Evolutionary conservation across 2,113 vertebrate species (phyloP), one percentile per base, ranked within the genome.

Genomic region (Daphoenositta chrysoptera): DNA sequence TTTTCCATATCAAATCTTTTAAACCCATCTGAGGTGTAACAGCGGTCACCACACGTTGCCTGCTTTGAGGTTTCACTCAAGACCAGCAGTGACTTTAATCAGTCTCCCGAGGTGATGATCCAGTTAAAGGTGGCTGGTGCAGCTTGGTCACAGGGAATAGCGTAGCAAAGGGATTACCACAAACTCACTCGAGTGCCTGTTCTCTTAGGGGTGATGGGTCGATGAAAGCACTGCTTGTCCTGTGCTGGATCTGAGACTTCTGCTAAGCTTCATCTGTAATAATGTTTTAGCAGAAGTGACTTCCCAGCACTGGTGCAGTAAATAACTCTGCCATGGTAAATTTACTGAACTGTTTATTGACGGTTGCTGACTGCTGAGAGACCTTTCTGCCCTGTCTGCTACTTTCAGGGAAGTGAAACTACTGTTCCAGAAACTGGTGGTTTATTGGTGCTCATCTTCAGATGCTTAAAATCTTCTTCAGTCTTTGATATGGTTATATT

Each of bases 151-250:
- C 11, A 44, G 70, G 30, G 33, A 69, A 20, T 7, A 31, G n/a
- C 2, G 2, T 48, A 47, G 75, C 23, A 4, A 83, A 80, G 30
- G 44, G 63, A 80, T 80, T 50, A 31, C 47, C 16, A 61, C 33
- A 56, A 40, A 19, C 44, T 71, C 40, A 10, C 48, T 58, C 7
- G 2, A 42, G 18, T 24, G 16, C 33, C 66, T 45, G 3, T 8
- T 48, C 15, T 58, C 51, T 35, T n/a, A 76, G 68, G 42, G 42
- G 4, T 57, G 39, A 15, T 51, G 58, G 24, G 44, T 35, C 0
- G 0, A 4, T 4, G 7, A 63, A 47, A 0, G 1, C 2, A 1
- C 17, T 54, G 39, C 71, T 87, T 54, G 51, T 44, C 31, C 12
- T 48, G 7, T 39, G 51, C 77, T 90, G 60, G 11, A 66, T 47